Evolutionary conservation across 2,113 vertebrate species (phyloP), one percentile per base, ranked within the genome.

Genomic region (Corythoichthys haematopterus): DNA sequence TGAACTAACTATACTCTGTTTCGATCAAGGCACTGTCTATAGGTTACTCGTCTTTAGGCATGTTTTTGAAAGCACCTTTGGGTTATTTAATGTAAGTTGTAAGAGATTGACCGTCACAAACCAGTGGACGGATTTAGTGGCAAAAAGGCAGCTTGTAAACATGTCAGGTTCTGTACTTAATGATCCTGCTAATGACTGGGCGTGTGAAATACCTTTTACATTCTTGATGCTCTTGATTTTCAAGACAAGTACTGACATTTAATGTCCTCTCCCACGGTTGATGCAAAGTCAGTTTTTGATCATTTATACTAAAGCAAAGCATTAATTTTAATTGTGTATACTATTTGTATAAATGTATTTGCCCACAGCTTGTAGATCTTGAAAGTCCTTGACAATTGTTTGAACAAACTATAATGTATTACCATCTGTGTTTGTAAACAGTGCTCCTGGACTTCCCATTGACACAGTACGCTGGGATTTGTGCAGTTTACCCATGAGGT

Each of bases 391-490:
- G 37, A 40, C 57, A 13, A 15, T 60, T 43, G 8, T 12, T 61
- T 43, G 38, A 4, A 45, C 38, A 20, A 20, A 40, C 15, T 43
- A 16, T 43, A n/a, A 20, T 58, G 35, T 20, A 33, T 5, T 40
- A 9, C 40, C 40, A 43, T 20, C 47, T 52, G 8, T 36, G 33
- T 66, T 53, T 55, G 6, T 12, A 51, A 35, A 85, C 83, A 94
- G 91, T 70, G 38, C 70, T 0, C 83, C 90, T 53, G 93, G 93
- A 10, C 78, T 96, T 14, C 93, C 93, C 3, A 90, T 99, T 75
- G 96, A 98, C 80, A 90, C 93, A 50, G 67, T 94, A 68, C 96
- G 92, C 62, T 98, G 95, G 96, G 94, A 98, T 80, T 87, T 96
- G 50, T 96, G 95, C 83, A 90, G 66, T 35, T 89, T 99, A 48